These are phyloP conservation scores for Alsophila aescularia DNA, from an alignment of 2,888 invertebrate genomes.

Conservation along the genomic window DNA sequence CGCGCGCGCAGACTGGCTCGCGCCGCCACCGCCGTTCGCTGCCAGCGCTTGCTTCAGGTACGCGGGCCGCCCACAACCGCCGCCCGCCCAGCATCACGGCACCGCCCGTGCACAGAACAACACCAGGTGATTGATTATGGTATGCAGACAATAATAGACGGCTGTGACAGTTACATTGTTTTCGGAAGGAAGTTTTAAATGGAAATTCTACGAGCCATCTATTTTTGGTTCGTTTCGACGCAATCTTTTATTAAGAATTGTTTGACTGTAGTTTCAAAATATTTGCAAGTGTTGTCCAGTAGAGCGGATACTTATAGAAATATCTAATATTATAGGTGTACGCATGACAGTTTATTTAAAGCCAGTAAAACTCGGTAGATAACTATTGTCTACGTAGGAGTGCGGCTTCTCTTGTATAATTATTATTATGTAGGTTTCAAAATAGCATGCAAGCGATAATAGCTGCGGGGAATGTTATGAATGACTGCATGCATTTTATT, in stretches of 20 bases:
- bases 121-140: slow-evolving; percentile 78
- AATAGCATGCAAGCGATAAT: slow-evolving; percentile 22
- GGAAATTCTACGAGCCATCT: slow-evolving; percentile 17
- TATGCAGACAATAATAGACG: slow-evolving; percentile 69
- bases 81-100: slow-evolving; percentile 40
- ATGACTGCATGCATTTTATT: slow-evolving; percentile 5
- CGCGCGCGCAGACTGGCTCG: slow-evolving; percentile 65
- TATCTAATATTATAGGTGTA: slow-evolving; percentile 42
- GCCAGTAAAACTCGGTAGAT: slow-evolving; percentile 29
- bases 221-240: slow-evolving; percentile 25
- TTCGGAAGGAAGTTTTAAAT: slow-evolving; percentile 55
- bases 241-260: background rate
- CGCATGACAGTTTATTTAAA: slow-evolving; percentile 41
- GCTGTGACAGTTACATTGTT: slow-evolving; percentile 52
- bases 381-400: slow-evolving; percentile 29
- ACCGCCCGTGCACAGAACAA: slow-evolving; percentile 35
- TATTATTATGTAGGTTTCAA: too few species aligned
- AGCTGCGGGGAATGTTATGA: slow-evolving; percentile 9
- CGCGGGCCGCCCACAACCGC: slow-evolving; percentile 43
- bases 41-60: slow-evolving; percentile 35
- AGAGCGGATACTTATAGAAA: slow-evolving; percentile 1
- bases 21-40: slow-evolving; percentile 54
- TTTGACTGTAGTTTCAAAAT: slow-evolving; percentile 8
- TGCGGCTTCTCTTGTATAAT: slow-evolving; percentile 13
- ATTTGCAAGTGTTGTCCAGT: slow-evolving; percentile 6